Percentiles rank a stretch among this genome's conserved stretches.
Evolutionary conservation across 2,888 invertebrate species (phyloP).

Genomic region (Ramazzottius varieornatus): DNA sequence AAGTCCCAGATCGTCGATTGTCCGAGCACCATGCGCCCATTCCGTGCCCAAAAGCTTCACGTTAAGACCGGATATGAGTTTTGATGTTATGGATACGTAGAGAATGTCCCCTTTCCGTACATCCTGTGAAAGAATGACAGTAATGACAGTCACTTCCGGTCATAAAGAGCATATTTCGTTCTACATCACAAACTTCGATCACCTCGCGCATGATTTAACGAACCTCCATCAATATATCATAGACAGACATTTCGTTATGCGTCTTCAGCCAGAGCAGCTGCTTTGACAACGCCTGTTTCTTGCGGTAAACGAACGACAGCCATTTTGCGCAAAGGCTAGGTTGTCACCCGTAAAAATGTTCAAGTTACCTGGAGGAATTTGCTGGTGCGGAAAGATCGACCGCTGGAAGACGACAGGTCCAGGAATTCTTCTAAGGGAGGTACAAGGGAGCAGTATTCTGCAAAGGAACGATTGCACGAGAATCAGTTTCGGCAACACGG

Average conservation of each 20-base stretch:
- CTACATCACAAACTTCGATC: too few species aligned
- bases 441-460: not conserved
- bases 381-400: not conserved
- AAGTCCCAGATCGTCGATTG: not conserved
- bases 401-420: not conserved
- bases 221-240: not conserved
- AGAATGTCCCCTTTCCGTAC: not conserved
- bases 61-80: not conserved
- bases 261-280: too few species aligned
- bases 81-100: not conserved
- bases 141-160: too few species aligned
- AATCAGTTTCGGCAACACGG: too few species aligned
- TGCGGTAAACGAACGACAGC: too few species aligned
- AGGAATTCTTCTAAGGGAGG: not conserved
- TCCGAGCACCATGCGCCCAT: not conserved
- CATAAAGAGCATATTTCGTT: too few species aligned
- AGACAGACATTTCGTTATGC: not conserved
- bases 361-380: not conserved
- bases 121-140: not conserved
- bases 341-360: not conserved
- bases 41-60: not conserved
- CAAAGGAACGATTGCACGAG: not conserved
- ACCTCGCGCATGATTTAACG: too few species aligned
- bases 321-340: not conserved
- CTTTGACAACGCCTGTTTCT: too few species aligned